phyloP scores from a whole-genome alignment of 1,140 invertebrate genomes.

The Cotesia typhae region DNA sequence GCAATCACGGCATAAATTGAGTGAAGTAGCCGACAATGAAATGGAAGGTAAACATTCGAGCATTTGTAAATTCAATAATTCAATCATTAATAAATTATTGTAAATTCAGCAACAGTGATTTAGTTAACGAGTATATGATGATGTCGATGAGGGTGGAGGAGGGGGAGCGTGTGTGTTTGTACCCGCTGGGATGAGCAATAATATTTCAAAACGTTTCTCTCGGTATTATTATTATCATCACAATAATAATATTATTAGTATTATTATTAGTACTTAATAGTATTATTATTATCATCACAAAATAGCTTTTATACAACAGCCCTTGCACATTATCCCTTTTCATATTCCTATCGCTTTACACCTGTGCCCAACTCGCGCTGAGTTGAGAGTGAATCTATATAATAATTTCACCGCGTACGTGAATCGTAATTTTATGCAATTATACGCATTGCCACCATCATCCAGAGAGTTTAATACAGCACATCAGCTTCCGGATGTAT shows the following conservation, averaged over 20 bases:
- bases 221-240: neutral
- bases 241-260: no score
- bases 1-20: neutral
- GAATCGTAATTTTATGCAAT: slow-evolving; percentile 57
- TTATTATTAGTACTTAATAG: no score
- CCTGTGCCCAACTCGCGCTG: slow-evolving; percentile 36
- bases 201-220: slow-evolving; percentile 19
- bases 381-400: slow-evolving; percentile 24
- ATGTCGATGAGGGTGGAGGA: slow-evolving; percentile 21
- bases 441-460: slow-evolving; percentile 53
- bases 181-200: slow-evolving; percentile 17
- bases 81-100: slow-evolving; percentile 46
- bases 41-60: slow-evolving; percentile 25
- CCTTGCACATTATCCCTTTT: slow-evolving; percentile 19
- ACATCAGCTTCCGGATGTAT: slow-evolving; percentile 41
- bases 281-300: neutral
- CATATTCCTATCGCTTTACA: slow-evolving; percentile 20
- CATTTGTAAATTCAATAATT: slow-evolving; percentile 39
- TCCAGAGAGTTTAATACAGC: slow-evolving; percentile 26
- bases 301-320: neutral
- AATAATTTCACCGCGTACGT: slow-evolving; percentile 36
- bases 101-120: slow-evolving; percentile 39
- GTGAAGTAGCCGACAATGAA: neutral
- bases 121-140: slow-evolving; percentile 38
- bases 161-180: neutral